These are phyloP conservation scores for Poecilia latipinna DNA, from an alignment of 2,113 vertebrate species.

Conservation along the genomic window DNA sequence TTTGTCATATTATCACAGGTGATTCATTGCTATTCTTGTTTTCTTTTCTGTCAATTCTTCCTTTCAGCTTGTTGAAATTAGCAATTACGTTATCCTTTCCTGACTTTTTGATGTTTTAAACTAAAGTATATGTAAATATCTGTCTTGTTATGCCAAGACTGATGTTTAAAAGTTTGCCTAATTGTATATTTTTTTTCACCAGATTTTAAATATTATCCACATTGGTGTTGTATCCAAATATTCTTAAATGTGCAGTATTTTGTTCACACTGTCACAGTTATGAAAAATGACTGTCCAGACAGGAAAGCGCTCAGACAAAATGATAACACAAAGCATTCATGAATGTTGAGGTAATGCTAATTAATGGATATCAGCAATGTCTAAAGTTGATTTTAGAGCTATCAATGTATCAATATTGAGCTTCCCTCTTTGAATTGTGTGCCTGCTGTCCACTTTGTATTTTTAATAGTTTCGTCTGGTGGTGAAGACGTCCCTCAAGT, in stretches of 20 bases:
- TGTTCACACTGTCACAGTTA: slow-evolving; percentile 29
- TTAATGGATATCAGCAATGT: neutral
- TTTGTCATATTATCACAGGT: slow-evolving; percentile 9
- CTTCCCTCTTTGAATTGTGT: neutral
- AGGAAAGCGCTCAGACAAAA: slow-evolving; percentile 37
- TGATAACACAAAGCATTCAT: neutral
- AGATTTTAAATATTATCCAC: neutral
- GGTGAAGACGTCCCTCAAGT: slow-evolving; percentile 95
- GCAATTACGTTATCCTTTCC: neutral
- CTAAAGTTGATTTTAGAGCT: neutral
- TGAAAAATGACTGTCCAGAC: slow-evolving; percentile 28
- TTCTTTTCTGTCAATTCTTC: slow-evolving; percentile 15
- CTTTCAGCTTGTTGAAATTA: neutral
- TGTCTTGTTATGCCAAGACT: neutral
- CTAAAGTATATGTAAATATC: neutral
- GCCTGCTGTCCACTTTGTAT: neutral
- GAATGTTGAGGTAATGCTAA: neutral
- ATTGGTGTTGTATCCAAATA: neutral
- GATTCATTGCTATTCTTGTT: slow-evolving; percentile 1
- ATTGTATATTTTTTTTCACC: neutral
- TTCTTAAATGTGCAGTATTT: slow-evolving; percentile 2
- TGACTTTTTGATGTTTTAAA: neutral
- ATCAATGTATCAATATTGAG: neutral
- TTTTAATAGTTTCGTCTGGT: slow-evolving; percentile 91
- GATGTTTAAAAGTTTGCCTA: neutral